phyloP scores from a whole-genome alignment of 2,888 invertebrate genomes.

The Unio pictorum region DNA sequence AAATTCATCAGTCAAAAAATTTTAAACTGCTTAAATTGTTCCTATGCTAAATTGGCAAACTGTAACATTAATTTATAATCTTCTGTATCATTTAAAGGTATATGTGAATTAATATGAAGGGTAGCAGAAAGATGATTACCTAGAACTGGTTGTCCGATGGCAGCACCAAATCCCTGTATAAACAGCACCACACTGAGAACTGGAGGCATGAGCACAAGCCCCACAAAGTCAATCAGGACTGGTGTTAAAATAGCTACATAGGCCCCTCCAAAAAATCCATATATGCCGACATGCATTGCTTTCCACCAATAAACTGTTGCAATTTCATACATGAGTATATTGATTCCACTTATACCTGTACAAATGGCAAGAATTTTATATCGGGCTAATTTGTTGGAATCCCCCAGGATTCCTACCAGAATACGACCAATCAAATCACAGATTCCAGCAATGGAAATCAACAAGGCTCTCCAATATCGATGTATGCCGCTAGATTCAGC shows the following conservation, averaged over 20 bases:
- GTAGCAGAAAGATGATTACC: constrained; percentile 30
- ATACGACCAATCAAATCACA: constrained; percentile 56
- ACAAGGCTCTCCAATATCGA: constrained; percentile 46
- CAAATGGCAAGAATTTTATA: constrained; percentile 49
- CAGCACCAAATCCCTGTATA: constrained; percentile 57
- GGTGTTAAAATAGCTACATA: constrained; percentile 52
- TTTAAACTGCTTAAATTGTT: background rate
- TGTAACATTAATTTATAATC: background rate
- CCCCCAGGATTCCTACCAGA: constrained; percentile 48
- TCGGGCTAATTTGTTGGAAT: constrained; percentile 42
- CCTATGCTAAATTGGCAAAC: too few relatives aligned
- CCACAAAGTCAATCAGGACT: constrained; percentile 58
- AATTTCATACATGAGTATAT: constrained; percentile 43
- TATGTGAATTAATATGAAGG: background rate
- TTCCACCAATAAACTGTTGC: constrained; percentile 43
- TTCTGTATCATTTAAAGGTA: background rate
- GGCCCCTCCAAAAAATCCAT: constrained; percentile 60
- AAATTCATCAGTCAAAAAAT: background rate
- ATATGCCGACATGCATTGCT: constrained; percentile 47
- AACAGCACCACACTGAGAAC: constrained; percentile 54
- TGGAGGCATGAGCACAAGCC: constrained; percentile 49
- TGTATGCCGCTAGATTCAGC: constrained; percentile 34
- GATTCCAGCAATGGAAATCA: constrained; percentile 56
- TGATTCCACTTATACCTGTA: constrained; percentile 39
- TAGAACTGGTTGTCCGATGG: constrained; percentile 53